Conservation (phyloP, 2,888 invertebrate species). For the Plagodis pulveraria region DNA sequence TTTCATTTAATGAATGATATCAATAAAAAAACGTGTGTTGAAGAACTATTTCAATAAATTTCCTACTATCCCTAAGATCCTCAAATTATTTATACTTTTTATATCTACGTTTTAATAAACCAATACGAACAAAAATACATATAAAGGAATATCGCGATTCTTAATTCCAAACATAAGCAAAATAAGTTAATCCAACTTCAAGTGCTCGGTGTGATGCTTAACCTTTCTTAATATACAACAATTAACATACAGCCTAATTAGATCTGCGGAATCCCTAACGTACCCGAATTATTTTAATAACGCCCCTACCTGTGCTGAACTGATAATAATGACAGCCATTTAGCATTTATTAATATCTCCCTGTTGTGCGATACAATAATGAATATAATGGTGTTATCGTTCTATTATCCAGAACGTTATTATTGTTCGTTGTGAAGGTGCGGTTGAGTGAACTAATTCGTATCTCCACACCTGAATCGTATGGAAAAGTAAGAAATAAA, state of each 20-base stretch:
- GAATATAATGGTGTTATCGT: constrained; percentile 36
- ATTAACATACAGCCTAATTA: constrained; percentile 12
- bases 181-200: too few relatives aligned
- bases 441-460: constrained; percentile 32
- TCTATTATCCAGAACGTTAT: constrained; percentile 36
- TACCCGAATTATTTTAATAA: constrained; percentile 32
- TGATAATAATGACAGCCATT: constrained; percentile 39
- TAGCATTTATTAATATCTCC: constrained; percentile 40
- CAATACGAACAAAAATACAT: too few relatives aligned
- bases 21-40: too few relatives aligned
- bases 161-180: too few relatives aligned
- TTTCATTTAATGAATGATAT: too few relatives aligned
- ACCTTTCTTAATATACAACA: not conserved
- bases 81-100: too few relatives aligned
- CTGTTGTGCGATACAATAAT: constrained; percentile 39
- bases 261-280: constrained; percentile 8
- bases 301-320: constrained; percentile 31
- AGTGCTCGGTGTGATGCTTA: too few relatives aligned
- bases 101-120: too few relatives aligned
- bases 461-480: constrained; percentile 29
- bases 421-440: constrained; percentile 32
- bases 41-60: too few relatives aligned
- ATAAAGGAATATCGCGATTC: too few relatives aligned
- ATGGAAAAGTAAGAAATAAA: not conserved
- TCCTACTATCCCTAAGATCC: too few relatives aligned